A percentile compares a stretch with the other conserved stretches of the same genome.
phyloP scores from a whole-genome alignment of 2,797 vertebrate genomes.

The Manis pentadactyla region DNA sequence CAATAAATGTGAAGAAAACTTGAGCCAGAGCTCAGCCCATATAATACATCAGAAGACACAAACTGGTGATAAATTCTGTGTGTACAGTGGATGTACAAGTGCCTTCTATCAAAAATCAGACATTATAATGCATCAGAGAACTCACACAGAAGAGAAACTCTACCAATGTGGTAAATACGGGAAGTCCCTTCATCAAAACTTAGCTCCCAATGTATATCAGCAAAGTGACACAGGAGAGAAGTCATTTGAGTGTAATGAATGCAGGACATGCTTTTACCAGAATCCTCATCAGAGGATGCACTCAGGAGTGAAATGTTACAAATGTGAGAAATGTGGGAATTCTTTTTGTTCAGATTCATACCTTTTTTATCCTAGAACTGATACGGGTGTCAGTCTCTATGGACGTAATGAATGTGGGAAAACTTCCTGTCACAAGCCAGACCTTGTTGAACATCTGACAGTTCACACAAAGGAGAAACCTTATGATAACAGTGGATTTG shows the following conservation, averaged over 20 bases:
- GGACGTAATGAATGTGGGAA: slow-evolving; percentile 35
- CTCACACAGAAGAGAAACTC: background rate
- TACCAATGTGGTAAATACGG: background rate
- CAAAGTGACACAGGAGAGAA: background rate
- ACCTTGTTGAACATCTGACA: slow-evolving; percentile 49
- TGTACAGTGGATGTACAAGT: background rate
- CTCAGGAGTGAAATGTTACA: slow-evolving; percentile 39
- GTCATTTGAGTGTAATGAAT: slow-evolving; percentile 48
- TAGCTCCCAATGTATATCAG: background rate
- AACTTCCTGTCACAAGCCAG: slow-evolving; percentile 42
- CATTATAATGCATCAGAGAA: background rate
- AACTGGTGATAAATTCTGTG: background rate
- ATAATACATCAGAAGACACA: background rate
- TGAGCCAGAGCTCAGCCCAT: background rate
- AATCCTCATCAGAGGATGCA: slow-evolving; percentile 25
- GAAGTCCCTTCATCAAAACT: slow-evolving; percentile 26
- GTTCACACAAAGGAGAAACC: slow-evolving; percentile 2
- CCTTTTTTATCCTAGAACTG: background rate
- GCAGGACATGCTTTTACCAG: slow-evolving; percentile 45
- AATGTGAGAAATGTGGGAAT: slow-evolving; percentile 15
- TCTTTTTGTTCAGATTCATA: background rate
- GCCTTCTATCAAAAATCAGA: background rate
- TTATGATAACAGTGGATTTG: background rate
- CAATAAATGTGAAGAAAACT: background rate
- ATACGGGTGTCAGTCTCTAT: background rate